Evolutionary conservation across 2,797 vertebrate species (phyloP), one percentile per base, ranked within the genome.

Genomic region (Tokudaia tokunoshimensis): DNA sequence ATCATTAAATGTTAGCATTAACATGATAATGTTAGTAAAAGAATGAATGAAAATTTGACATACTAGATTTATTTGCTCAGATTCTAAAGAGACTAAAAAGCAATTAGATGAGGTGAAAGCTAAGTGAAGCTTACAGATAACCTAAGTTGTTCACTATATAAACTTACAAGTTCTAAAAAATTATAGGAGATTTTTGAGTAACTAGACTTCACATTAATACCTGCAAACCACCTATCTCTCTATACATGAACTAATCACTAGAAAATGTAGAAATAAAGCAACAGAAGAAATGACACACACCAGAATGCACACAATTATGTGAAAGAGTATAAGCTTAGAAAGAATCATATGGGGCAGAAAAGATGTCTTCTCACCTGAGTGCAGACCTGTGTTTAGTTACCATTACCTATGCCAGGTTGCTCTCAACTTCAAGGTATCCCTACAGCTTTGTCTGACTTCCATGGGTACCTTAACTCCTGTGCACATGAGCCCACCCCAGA

Each of bases 181-280:
- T 41, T 50, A 63, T 37, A 81, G 22, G 31, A 80, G 4, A 52
- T 22, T 95, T 31, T 24, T 17, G 59, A 92, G 44, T 85, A 17
- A 82, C 3, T 91, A 59, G 34, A 34, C 6, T 37, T 88, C 74
- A 92, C 79, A 82, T 29, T 85, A 85, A 81, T 61, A 72, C 12
- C 14, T 65, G 3, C 74, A 89, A 84, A 89, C 55, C 31, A 79
- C 19, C 47, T 78, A 91, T 14, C 72, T 88, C 47, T 89, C 59
- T 63, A 55, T 55, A 44, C 4, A 93, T 81, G 87, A 29, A 44
- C 4, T 22, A 47, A 83, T 83, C 37, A 29, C 78, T 72, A 87
- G 44, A 85, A 94, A 91, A 63, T 65, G 76, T 26, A 41, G 74
- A 55, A 91, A 15, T 90, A 74, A 91, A 88, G 10, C 10, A 85